Conservation (phyloP, 2,113 vertebrate species). For the Marmota flaviventris region DNA sequence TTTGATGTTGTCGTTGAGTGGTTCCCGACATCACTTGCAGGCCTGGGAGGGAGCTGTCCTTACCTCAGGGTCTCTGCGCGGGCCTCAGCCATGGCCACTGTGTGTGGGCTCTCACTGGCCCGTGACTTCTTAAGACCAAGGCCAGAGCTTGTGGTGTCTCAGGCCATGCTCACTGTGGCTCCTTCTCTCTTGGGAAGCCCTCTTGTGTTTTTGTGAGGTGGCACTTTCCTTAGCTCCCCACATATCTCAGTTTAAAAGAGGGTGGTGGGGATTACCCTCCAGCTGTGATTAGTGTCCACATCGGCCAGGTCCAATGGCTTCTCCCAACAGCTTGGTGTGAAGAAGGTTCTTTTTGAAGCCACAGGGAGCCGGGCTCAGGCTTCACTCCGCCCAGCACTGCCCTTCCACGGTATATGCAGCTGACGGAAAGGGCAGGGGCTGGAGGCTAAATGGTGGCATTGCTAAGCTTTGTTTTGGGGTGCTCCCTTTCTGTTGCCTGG, state of each 20-base stretch:
- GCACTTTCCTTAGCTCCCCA: background rate
- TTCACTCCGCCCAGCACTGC: background rate
- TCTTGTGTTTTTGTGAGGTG: background rate
- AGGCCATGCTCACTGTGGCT: background rate
- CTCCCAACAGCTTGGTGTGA: background rate
- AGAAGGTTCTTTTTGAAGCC: background rate
- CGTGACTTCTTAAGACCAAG: background rate
- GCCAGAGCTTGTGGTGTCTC: background rate
- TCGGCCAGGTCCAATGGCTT: background rate
- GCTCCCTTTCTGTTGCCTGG: background rate
- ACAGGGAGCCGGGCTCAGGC: background rate
- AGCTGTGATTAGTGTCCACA: background rate
- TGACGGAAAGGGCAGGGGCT: fast-evolving
- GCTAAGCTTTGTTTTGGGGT: background rate
- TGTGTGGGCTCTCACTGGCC: background rate
- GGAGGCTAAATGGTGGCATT: background rate
- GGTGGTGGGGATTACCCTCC: background rate
- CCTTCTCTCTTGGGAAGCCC: background rate
- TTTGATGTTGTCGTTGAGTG: too few species aligned
- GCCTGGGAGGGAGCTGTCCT: background rate
- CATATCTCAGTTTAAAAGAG: background rate
- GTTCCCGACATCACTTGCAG: background rate
- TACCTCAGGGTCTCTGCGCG: background rate
- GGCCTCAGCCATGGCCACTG: background rate
- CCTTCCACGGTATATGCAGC: background rate